Conservation (phyloP, 2,797 vertebrate genomes). For the Takifugu rubripes region DNA sequence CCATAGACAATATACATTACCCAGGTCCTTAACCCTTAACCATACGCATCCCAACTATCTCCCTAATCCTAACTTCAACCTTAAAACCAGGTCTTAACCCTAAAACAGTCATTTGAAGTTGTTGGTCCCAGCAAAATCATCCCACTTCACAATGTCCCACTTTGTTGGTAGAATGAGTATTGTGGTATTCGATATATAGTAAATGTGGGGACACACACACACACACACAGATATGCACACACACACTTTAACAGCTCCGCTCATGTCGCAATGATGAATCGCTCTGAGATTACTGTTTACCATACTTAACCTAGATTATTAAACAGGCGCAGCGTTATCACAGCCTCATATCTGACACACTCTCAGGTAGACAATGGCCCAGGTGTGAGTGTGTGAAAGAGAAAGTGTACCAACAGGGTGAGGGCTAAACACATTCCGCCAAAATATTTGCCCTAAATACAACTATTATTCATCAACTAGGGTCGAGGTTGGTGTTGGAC, state of each 20-base stretch:
- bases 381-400: constrained; percentile 61
- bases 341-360: constrained; percentile 41
- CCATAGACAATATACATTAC: no score
- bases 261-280: constrained; percentile 55
- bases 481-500: not conserved
- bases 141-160: no score
- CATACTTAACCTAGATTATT: constrained; percentile 50
- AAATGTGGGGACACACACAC: constrained; percentile 1
- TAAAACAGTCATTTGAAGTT: no score
- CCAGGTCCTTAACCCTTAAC: no score
- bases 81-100: no score
- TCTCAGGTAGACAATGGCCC: constrained; percentile 67
- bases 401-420: constrained; percentile 45
- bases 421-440: constrained; percentile 22
- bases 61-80: no score
- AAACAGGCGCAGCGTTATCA: constrained; percentile 67
- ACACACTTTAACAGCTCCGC: not conserved
- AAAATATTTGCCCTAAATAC: constrained; percentile 41
- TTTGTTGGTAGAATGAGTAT: no score
- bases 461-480: constrained; percentile 34
- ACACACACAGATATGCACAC: constrained; percentile 12
- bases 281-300: constrained; percentile 67
- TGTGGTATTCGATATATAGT: no score
- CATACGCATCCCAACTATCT: no score
- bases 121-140: no score